Evolutionary conservation across 2,113 vertebrate species (phyloP), one percentile per base, ranked within the genome.

Genomic region (Zosterops japonicus): DNA sequence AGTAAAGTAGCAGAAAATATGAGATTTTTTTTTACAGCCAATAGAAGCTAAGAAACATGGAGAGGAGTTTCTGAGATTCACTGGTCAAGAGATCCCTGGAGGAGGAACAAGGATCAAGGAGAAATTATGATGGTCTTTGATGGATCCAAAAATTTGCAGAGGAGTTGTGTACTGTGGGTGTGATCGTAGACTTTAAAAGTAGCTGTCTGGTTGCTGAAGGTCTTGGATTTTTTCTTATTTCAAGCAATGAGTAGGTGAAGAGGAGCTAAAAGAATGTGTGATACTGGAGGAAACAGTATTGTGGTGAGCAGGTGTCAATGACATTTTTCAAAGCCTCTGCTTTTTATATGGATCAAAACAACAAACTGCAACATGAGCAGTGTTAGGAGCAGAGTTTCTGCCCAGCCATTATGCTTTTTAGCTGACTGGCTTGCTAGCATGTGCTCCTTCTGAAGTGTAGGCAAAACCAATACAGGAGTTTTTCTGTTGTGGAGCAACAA

Each of bases 231-330:
- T 69, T 57, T 74, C 3, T 81, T 70, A 25, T 56, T 35, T 36
- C 15, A 35, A 78, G 46, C 22, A 75, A 39, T 25, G 9, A 70
- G 60, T 25, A 52, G 12, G 27, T 46, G 24, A 76, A 85, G 36
- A 82, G 11, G 21, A 79, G 23, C 33, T 67, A 64, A 69, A 44
- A 50, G 27, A 49, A 64, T 39, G 44, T 47, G 21, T 52, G 41
- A 3, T 60, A 29, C 20, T 61, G 21, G 31, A 35, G 46, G 31
- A 57, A 95, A 76, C 0, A 1, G 22, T 69, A 44, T 0, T 0
- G 20, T 53, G 46, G n/a, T 86, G n/a, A 83, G 70, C 13, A 50
- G n/a, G n/a, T 57, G 13, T 41, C 59, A 61, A 25, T 25, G 59
- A 61, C 24, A 16, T 22, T 80, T 90, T 76, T 41, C 31, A 53